Conservation (phyloP, 2,888 invertebrate genomes). For the Sialis lutaria region DNA sequence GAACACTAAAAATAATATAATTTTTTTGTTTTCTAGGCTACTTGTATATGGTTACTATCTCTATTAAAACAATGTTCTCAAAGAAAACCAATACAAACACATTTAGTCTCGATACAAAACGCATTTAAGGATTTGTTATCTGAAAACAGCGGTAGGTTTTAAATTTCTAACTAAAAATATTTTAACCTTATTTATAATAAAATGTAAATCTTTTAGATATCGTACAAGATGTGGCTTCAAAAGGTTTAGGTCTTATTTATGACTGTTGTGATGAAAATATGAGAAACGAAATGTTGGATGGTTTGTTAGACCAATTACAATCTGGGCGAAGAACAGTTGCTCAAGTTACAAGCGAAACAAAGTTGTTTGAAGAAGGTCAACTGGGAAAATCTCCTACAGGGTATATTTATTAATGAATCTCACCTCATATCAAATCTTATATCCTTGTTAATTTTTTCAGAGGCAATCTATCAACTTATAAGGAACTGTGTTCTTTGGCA, state of each 20-base stretch:
- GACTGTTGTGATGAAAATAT: constrained; percentile 57
- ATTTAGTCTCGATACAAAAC: constrained; percentile 52
- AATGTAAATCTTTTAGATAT: constrained; percentile 43
- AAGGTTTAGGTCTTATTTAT: constrained; percentile 78
- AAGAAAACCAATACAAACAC: constrained; percentile 45
- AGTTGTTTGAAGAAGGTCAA: constrained; percentile 76
- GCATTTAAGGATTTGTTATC: constrained; percentile 76
- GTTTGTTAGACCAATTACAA: constrained; percentile 66
- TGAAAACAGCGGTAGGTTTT: constrained; percentile 68
- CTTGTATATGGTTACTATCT: constrained; percentile 76
- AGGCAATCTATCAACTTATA: constrained; percentile 80
- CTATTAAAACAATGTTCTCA: constrained; percentile 65
- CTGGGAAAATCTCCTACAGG: constrained; percentile 75
- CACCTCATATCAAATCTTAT: constrained; percentile 3
- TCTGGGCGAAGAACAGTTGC: constrained; percentile 56
- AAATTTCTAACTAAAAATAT: background rate
- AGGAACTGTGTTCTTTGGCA: constrained; percentile 82
- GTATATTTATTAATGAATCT: constrained; percentile 26
- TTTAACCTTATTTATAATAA: background rate
- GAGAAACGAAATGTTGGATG: constrained; percentile 53
- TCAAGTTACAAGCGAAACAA: constrained; percentile 65
- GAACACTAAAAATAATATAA: too few relatives aligned
- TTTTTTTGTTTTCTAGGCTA: constrained; percentile 36
- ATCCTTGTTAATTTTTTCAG: constrained; percentile 26
- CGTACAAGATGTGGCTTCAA: constrained; percentile 84